Evolutionary conservation across 2,113 vertebrate genomes (phyloP).

Genomic region (Eupsittula cactorum): DNA sequence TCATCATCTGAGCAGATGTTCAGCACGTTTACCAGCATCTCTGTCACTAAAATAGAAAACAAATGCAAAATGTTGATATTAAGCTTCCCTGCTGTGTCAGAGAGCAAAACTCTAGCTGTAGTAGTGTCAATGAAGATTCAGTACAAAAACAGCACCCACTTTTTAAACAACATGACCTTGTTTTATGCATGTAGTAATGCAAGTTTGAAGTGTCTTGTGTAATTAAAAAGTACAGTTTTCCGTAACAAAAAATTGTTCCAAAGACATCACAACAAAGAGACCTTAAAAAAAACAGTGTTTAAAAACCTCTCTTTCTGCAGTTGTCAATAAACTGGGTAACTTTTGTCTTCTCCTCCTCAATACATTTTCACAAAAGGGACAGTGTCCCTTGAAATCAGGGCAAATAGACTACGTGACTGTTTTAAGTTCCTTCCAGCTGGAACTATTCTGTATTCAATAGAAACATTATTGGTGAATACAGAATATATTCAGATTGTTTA

Average conservation of each 20-base stretch:
- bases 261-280: not conserved
- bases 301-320: not conserved
- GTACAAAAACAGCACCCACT: not conserved
- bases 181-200: not conserved
- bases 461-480: not conserved
- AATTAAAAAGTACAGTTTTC: not conserved
- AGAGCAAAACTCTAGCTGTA: not conserved
- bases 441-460: not conserved
- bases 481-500: not conserved
- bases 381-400: not conserved
- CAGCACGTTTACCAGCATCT: conserved; percentile 97
- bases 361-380: not conserved
- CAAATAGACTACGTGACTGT: not conserved
- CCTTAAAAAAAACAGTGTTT: not conserved
- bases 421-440: not conserved
- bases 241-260: not conserved
- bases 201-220: not conserved
- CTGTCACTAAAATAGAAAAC: conserved; percentile 84
- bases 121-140: not conserved
- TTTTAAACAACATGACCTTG: not conserved
- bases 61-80: not conserved
- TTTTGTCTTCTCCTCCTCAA: not conserved
- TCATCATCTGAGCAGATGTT: conserved; percentile 99
- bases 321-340: not conserved
- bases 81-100: not conserved